Evolutionary conservation across 2,113 vertebrate genomes (phyloP).

Genomic region (Entosphenus tridentatus): DNA sequence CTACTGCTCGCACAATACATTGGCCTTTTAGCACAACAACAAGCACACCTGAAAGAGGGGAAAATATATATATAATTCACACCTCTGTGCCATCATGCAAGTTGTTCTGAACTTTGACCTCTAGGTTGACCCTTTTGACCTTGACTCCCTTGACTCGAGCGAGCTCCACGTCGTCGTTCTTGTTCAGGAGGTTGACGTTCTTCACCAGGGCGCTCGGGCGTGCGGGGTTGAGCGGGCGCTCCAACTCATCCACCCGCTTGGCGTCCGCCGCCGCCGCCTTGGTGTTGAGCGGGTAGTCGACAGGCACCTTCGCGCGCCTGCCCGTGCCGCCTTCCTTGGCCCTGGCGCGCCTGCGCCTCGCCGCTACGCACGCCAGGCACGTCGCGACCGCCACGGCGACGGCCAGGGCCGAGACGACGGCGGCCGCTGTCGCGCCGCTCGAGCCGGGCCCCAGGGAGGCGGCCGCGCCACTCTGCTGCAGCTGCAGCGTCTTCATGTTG

Average conservation of each 20-base stretch:
- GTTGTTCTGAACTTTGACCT: conserved; percentile 71
- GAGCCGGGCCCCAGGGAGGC: not conserved
- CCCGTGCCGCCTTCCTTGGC: not conserved
- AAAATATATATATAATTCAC: conserved; percentile 17
- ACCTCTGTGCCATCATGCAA: conserved; percentile 77
- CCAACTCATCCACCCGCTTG: conserved; percentile 12
- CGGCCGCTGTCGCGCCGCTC: not conserved
- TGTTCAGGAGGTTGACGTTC: conserved; percentile 40
- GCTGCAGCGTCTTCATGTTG: conserved; percentile 67
- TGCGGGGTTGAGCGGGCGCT: not conserved
- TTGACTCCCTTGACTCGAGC: conserved; percentile 23
- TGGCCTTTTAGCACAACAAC: too few species aligned
- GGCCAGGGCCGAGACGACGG: not conserved
- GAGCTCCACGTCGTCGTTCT: conserved; percentile 14
- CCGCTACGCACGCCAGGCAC: too few species aligned
- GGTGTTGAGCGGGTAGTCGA: conserved; percentile 65
- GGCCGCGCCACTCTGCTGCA: conserved; percentile 33
- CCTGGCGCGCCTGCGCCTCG: not conserved
- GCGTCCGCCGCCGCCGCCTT: conserved; percentile 45
- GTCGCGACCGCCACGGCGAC: not conserved
- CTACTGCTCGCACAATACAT: too few species aligned
- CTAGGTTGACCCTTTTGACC: conserved; percentile 61
- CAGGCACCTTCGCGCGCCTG: conserved; percentile 10
- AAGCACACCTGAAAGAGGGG: too few species aligned
- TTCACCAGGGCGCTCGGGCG: conserved; percentile 29